Percentiles rank a stretch among this genome's conserved stretches.
phyloP scores from a whole-genome alignment of 2,888 invertebrate species.

The Peribatodes rhomboidaria region DNA sequence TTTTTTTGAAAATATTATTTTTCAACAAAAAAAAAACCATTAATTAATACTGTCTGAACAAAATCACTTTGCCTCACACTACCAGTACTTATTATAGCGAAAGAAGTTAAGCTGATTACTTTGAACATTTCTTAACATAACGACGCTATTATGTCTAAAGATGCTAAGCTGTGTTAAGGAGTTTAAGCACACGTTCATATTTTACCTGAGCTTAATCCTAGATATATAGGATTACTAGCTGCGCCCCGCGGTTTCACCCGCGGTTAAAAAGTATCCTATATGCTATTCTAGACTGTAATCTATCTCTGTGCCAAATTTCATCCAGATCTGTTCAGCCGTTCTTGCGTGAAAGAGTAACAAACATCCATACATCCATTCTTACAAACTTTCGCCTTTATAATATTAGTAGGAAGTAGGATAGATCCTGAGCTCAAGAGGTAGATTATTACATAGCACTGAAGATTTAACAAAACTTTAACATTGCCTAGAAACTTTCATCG shows the following conservation, averaged over 20 bases:
- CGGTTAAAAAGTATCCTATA: too few species aligned
- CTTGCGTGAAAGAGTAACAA: too few species aligned
- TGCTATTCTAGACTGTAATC: too few species aligned
- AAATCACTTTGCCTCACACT: background rate
- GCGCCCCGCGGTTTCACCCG: too few species aligned
- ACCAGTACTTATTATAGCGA: background rate
- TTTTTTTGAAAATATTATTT: background rate
- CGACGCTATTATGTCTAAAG: slow-evolving; percentile 1
- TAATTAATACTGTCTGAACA: background rate
- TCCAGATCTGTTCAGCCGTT: too few species aligned
- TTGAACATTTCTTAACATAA: slow-evolving; percentile 17
- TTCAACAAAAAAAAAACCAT: too few species aligned
- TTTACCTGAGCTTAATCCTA: background rate
- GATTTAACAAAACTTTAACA: background rate
- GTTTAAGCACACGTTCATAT: slow-evolving; percentile 1
- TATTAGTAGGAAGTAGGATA: too few species aligned
- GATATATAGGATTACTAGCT: background rate
- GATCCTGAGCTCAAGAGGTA: background rate
- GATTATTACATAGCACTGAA: background rate
- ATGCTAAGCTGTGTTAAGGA: background rate
- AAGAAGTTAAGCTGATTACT: slow-evolving; percentile 7
- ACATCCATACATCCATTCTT: too few species aligned
- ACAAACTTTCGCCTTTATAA: too few species aligned
- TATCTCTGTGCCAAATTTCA: too few species aligned
- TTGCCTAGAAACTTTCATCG: background rate